Percentiles rank a stretch among this genome's conserved stretches.
These are phyloP conservation scores for Laspeyria flexula DNA, from an alignment of 2,888 invertebrate species.

Conservation along the genomic window DNA sequence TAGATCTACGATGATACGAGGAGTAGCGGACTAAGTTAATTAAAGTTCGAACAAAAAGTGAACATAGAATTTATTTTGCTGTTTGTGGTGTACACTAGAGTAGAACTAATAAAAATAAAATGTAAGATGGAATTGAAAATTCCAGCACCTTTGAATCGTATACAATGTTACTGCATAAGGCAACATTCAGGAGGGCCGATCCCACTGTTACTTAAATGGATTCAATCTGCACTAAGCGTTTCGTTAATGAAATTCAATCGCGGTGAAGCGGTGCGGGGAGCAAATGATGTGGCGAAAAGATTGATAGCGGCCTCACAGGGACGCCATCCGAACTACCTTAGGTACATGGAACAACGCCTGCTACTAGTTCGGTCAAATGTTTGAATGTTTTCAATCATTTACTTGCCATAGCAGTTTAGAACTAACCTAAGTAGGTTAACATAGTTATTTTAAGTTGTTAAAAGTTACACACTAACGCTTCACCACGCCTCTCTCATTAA, in stretches of 20 bases:
- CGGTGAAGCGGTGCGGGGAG: constrained; percentile 72
- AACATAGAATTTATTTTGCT: constrained; percentile 20
- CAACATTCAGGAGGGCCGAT: constrained; percentile 64
- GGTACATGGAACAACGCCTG: constrained; percentile 29
- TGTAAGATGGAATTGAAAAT: constrained; percentile 51
- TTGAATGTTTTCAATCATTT: constrained; percentile 5
- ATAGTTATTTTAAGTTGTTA: too few species aligned
- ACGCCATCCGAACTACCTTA: constrained; percentile 40
- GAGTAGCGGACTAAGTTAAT: too few species aligned
- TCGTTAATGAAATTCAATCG: constrained; percentile 86
- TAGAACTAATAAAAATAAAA: constrained; percentile 43
- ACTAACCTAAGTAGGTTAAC: too few species aligned
- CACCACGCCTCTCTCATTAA: too few species aligned
- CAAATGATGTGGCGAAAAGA: constrained; percentile 86
- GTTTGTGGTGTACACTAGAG: neutral
- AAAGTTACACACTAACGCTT: neutral
- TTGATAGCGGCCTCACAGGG: constrained; percentile 70
- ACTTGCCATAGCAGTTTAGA: neutral
- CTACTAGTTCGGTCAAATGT: constrained; percentile 26
- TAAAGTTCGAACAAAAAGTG: neutral
- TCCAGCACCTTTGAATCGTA: constrained; percentile 43
- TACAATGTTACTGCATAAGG: constrained; percentile 56
- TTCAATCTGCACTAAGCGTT: constrained; percentile 85
- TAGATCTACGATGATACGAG: too few species aligned
- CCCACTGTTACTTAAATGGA: constrained; percentile 81